Conservation (phyloP, 2,797 vertebrate species). For the Morelia viridis region DNA sequence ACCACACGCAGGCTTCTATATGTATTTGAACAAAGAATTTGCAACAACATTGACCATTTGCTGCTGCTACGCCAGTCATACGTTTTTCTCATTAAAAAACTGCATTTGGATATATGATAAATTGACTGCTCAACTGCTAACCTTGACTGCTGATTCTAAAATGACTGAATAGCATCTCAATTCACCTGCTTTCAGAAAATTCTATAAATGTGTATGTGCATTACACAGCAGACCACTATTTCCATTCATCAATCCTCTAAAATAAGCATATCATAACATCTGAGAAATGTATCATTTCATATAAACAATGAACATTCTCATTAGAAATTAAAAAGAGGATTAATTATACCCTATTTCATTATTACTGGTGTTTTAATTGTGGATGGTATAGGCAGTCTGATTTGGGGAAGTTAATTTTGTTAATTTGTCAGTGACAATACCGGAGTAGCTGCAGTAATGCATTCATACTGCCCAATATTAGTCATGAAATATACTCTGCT, state of each 20-base stretch:
- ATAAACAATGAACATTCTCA: conserved; percentile 6
- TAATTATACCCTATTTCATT: conserved; percentile 23
- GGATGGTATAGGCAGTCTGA: background rate
- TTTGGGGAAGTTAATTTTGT: conserved; percentile 23
- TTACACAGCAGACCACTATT: background rate
- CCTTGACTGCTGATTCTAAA: background rate
- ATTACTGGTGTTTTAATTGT: conserved; percentile 25
- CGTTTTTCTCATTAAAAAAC: background rate
- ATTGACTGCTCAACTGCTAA: background rate
- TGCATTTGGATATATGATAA: background rate
- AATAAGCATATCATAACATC: conserved; percentile 9
- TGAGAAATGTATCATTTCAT: conserved; percentile 22
- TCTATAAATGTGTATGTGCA: background rate
- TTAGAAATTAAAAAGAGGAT: conserved; percentile 23
- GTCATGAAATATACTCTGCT: background rate
- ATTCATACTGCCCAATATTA: background rate
- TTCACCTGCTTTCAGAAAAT: background rate
- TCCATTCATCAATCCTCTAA: background rate
- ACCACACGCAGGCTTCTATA: background rate
- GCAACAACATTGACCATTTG: background rate
- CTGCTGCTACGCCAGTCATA: background rate
- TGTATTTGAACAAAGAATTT: background rate
- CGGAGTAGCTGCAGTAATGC: conserved; percentile 1
- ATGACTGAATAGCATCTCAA: background rate
- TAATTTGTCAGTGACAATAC: conserved; percentile 26